Percentiles rank a stretch among this genome's conserved stretches.
These are phyloP conservation scores for Chamaetylas fuelleborni DNA, from an alignment of 2,113 vertebrate species.

Conservation along the genomic window DNA sequence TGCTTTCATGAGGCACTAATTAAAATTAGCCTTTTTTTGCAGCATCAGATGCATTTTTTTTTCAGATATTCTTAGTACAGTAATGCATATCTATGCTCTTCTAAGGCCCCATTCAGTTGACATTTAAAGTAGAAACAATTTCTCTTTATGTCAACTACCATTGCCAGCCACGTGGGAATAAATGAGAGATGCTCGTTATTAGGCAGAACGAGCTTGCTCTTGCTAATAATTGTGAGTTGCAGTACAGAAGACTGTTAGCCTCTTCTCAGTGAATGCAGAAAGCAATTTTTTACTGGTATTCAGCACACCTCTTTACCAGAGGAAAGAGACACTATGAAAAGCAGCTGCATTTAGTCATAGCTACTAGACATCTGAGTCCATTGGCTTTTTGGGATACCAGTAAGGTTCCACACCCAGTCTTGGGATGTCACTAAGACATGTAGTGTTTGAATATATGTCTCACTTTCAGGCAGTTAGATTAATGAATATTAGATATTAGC, in stretches of 20 bases:
- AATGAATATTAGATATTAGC: neutral
- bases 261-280: neutral
- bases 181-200: slow-evolving; percentile 26
- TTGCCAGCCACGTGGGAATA: slow-evolving; percentile 6
- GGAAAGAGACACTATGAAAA: neutral
- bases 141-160: slow-evolving; percentile 33
- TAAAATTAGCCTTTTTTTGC: slow-evolving; percentile 5
- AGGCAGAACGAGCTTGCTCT: neutral
- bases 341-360: neutral
- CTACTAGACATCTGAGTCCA: neutral
- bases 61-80: slow-evolving; percentile 8
- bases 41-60: neutral
- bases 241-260: neutral
- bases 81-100: slow-evolving; percentile 10
- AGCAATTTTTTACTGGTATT: neutral
- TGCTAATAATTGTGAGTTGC: neutral
- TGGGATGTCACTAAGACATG: neutral
- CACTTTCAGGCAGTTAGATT: neutral
- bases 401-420: neutral
- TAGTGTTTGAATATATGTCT: neutral
- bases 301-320: neutral
- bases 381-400: neutral
- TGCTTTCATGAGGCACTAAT: slow-evolving; percentile 44
- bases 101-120: neutral
- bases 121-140: slow-evolving; percentile 57